Base-by-base conservation (phyloP, 2,888 invertebrate genomes). In the Esperia sulphurella region DNA sequence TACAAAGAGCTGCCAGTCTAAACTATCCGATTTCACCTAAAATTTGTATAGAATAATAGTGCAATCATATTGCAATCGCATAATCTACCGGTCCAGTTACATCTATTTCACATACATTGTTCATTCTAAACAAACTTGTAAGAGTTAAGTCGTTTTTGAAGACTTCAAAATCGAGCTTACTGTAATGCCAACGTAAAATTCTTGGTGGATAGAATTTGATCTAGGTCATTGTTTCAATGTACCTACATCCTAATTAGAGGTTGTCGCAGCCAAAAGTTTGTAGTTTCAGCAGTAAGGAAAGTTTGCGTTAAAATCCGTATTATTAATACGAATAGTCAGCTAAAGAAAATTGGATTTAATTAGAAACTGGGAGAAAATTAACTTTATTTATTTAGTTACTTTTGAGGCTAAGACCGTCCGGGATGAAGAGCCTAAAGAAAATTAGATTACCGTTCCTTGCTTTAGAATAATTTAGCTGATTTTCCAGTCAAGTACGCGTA, bases 181-280 rank as follows among this genome's bases (percentile, higher is more conserved):
- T 41, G 1, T 3, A 37, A 37, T 7, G 12, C 14, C 12, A 28
- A 28, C 13, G 8, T 14, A 39, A 39, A 39, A 14, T 39, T 39
- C 29, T 41, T 12, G 30, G n/a, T 41, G 30, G 38, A 39, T n/a
- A 39, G 44, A 35, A 45, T 40, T 21, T 14, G 3, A 42, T 42
- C 37, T 37, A 29, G 59, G 58, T 57, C 59, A 57, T 43, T 57
- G 57, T 58, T 57, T 59, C 60, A 60, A 59, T 55, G 55, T 54
- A 52, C n/a, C n/a, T n/a, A n/a, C 49, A 61, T 65, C 54, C 63
- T 75, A 77, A 76, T 79, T 75, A 74, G 61, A 58, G 61, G 62
- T 65, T 65, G 70, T 74, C 70, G 63, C 53, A 58, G 60, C 60
- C 74, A 65, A 65, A 51, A 63, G 62, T 60, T 68, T 54, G 59